Evolutionary conservation across 2,888 invertebrate species (phyloP).

Genomic region (Sesia apiformis): DNA sequence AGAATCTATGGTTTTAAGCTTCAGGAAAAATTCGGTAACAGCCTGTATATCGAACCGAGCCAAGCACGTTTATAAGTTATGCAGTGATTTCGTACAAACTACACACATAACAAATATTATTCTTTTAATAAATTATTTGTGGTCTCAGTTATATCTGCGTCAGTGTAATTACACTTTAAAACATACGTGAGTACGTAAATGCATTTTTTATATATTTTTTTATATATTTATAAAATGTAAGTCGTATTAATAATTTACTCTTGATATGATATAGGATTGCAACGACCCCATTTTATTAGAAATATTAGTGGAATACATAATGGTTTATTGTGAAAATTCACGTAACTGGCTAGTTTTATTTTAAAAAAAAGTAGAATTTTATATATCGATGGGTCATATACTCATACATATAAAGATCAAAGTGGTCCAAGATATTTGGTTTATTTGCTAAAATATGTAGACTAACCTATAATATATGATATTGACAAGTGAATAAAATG

Average conservation of each 20-base stretch:
- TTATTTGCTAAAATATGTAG: no score
- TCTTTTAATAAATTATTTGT: slow-evolving; percentile 19
- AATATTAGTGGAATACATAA: background rate
- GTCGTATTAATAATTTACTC: slow-evolving; percentile 14
- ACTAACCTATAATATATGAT: no score
- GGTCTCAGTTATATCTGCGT: slow-evolving; percentile 57
- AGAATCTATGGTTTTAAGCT: no score
- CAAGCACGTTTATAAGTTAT: background rate
- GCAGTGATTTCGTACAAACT: background rate
- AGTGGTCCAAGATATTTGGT: no score
- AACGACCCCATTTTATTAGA: slow-evolving; percentile 20
- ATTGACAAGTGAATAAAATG: no score
- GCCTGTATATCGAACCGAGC: background rate
- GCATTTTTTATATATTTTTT: slow-evolving; percentile 6
- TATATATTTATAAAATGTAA: background rate
- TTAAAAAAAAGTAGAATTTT: background rate
- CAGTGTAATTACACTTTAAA: slow-evolving; percentile 14
- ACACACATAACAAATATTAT: slow-evolving; percentile 3
- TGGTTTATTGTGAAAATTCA: background rate
- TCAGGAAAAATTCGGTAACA: background rate
- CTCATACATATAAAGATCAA: no score
- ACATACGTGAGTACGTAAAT: background rate
- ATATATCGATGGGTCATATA: no score
- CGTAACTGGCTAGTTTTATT: background rate
- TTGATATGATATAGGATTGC: slow-evolving; percentile 40